A percentile compares a stretch with the other conserved stretches of the same genome.
phyloP scores from a whole-genome alignment of 2,888 invertebrate genomes.

The Dolichopus griseipennis region DNA sequence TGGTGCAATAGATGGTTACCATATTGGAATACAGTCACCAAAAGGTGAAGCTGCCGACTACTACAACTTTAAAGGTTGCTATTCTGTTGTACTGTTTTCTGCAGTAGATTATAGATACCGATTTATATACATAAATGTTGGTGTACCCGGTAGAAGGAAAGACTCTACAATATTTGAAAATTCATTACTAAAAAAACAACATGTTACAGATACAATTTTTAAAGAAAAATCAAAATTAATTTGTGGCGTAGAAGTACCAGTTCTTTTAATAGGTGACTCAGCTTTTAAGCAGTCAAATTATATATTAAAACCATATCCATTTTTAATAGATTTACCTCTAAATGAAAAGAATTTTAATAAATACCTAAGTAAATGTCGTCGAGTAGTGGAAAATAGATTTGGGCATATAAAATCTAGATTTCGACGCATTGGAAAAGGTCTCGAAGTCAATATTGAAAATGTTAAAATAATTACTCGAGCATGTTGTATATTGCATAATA shows the following conservation, averaged over 20 bases:
- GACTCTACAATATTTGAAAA: conserved; percentile 14
- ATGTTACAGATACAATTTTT: neutral
- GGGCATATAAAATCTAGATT: conserved; percentile 15
- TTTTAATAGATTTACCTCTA: neutral
- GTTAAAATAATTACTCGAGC: conserved; percentile 13
- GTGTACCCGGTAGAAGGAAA: conserved; percentile 9
- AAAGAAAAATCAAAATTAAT: neutral
- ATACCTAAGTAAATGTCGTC: neutral
- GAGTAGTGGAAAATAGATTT: conserved; percentile 14
- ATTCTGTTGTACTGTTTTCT: conserved; percentile 12
- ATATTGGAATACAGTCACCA: conserved; percentile 15
- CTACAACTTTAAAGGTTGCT: conserved; percentile 14
- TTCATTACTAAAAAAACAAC: conserved; percentile 5
- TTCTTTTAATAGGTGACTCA: conserved; percentile 9
- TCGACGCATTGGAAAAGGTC: conserved; percentile 12
- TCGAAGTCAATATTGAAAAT: conserved; percentile 11
- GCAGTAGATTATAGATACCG: conserved; percentile 10
- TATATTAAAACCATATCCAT: conserved; percentile 16
- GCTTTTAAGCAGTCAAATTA: conserved; percentile 4
- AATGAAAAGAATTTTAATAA: conserved; percentile 10
- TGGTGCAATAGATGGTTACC: conserved; percentile 9
- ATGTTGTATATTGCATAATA: conserved; percentile 17
- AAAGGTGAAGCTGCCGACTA: conserved; percentile 13
- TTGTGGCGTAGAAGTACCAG: conserved; percentile 1
- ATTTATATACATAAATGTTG: conserved; percentile 12